Evolutionary conservation across 2,797 vertebrate species (phyloP), one percentile per base, ranked within the genome.

Genomic region (Nannoperca australis): DNA sequence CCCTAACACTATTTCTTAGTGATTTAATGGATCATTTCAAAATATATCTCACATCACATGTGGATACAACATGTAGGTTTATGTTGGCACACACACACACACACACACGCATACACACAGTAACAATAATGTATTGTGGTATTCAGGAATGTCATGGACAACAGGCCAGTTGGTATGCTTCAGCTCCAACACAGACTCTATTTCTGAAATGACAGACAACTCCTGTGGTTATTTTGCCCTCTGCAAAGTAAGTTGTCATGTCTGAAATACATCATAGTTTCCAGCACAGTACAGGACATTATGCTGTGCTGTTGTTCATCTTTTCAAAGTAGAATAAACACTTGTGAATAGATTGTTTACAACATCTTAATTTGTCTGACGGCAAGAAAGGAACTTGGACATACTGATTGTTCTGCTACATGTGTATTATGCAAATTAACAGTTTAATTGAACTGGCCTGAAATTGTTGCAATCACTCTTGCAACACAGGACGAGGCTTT

Each of bases 181-280:
- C 82, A 74, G 59, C 56, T 80, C 66, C 70, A 80, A 38, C 79
- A 44, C 80, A 13, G 62, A 42, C 69, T 80, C 88, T 89, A 87
- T 89, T 89, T 92, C 73, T 79, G 81, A 88, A 78, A 81, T 59
- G 82, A 88, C 83, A 73, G 83, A 87, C 71, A 82, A 76, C 75
- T 85, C 81, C 83, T 86, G 86, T 77, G 86, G 80, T 71, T 78
- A 18, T 67, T 54, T 34, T 73, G 73, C 32, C 72, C 66, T 58
- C 49, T 34, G 50, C 47, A 51, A 38, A 67, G 53, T 58, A 55
- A 83, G 60, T 51, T 63, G 61, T 73, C 73, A 60, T 2, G 13
- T 56, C 76, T 49, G 53, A 67, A 53, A 50, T 49, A 77, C 62
- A 38, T 65, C 20, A 50, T 50, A n/a, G 15, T 63, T 42, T 62